Evolutionary conservation across 2,888 invertebrate genomes (phyloP).

Genomic region (Plagodis pulveraria): DNA sequence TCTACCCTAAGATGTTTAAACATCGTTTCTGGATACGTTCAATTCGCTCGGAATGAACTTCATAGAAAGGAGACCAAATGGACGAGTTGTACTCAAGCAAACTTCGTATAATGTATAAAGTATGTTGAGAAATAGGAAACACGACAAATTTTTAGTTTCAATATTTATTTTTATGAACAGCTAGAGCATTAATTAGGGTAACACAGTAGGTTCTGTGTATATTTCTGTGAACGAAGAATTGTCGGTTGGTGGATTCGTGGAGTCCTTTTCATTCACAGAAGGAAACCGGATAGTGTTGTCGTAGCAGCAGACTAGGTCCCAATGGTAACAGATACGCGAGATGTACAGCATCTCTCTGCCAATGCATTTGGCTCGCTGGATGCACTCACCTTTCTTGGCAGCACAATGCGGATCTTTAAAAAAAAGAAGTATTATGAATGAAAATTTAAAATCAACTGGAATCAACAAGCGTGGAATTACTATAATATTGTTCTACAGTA

Average conservation of each 20-base stretch:
- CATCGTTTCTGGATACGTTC: no score
- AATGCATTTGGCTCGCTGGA: constrained; percentile 50
- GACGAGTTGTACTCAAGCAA: no score
- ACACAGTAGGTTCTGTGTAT: constrained; percentile 7
- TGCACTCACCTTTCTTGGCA: constrained; percentile 56
- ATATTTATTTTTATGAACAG: neutral
- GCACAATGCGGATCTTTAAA: constrained; percentile 53
- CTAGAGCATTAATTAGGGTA: neutral
- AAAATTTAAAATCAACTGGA: neutral
- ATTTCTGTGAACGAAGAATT: neutral
- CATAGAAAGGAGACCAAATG: no score
- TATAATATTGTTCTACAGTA: neutral
- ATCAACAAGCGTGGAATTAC: no score
- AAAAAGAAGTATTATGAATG: neutral
- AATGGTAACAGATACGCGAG: constrained; percentile 55
- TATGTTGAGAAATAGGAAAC: no score
- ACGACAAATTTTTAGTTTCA: neutral
- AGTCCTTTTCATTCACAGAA: constrained; percentile 3
- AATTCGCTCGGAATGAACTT: no score
- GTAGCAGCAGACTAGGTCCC: constrained; percentile 66
- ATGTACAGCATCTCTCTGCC: constrained; percentile 58
- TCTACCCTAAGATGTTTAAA: no score
- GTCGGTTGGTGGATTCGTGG: neutral
- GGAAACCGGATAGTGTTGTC: constrained; percentile 44
- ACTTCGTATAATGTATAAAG: no score